Base-by-base conservation (phyloP, 92 coral and sea anemone genomes). In the Siderastrea siderea region DNA sequence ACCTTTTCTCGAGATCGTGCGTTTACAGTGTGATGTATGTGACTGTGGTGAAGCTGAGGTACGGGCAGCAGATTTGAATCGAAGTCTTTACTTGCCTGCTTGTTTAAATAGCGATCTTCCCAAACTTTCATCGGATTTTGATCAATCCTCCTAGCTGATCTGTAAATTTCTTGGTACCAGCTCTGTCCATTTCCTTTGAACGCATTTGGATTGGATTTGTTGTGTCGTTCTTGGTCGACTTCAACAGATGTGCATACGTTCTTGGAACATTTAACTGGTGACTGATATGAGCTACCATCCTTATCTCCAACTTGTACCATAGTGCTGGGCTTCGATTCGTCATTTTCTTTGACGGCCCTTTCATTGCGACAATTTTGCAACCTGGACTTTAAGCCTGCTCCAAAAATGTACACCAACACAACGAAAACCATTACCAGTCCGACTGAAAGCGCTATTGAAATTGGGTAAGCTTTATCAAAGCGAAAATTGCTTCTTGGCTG, bases 61-160 rank as follows among this genome's bases (percentile, higher is more conserved):
- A 79, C 47, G 2, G 83, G 48, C 12, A 79, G 71, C 5, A 63
- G 38, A 64, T 79, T 79, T 38, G 83, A 47, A 62, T 79, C 19
- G 51, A 6, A 11, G 2, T 10, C 3, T 79, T 49, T 79, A 5
- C 9, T 43, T 10, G 72, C 60, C 3, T 26, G 38, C 38, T 79
- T 13, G 48, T 13, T 47, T 49, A 79, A 64, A 48, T 49, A 79
- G 19, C 72, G 83, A 43, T 79, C 72, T 79, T 63, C 71, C 83
- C 83, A 79, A 11, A 64, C 72, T 79, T 63, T 79, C 59, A 19
- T 51, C 2, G 72, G 59, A 3, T 11, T 64, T 63, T 63, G 47
- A 48, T 79, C 72, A 12, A 64, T 45, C 43, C 46, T 19, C 48
- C 59, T 48, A 15, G 17, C 71, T 7, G 26, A 63, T 79, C 83